Evolutionary conservation across 2,888 invertebrate genomes (phyloP), one percentile per base, ranked within the genome.

Genomic region (Limnephilus auricula): DNA sequence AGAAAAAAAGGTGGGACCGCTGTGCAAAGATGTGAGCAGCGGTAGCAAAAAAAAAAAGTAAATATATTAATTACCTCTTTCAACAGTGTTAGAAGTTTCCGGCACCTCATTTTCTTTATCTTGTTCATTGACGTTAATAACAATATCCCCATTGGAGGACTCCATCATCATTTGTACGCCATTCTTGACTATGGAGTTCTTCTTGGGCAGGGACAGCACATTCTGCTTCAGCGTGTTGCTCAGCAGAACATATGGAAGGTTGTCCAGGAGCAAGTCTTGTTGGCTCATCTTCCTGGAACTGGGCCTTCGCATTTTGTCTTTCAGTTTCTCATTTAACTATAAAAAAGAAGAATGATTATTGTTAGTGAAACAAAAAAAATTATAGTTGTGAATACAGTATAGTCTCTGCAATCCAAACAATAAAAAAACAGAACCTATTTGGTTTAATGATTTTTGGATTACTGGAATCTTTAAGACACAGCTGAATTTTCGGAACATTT

Each of bases 241-340:
- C 30, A 89, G n/a, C 18, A 90, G 37, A 12, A 79, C 65, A 25
- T 40, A 86, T 12, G 90, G 90, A 79, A 83, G 78, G 32, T 90
- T 85, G 32, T 90, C 90, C 83, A 90, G 37, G 37, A 90, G 65
- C 25, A 90, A 40, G 25, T 90, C 84, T 78, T 89, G 89, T 18
- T 30, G 78, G 34, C 82, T 80, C 82, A 37, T 79, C 31, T 79
- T 82, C 10, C 83, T 89, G 50, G 90, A 85, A 5, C 45, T 40
- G 25, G 92, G 92, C 30, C 92, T 80, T 87, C 92, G 79, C 88
- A 86, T 92, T 87, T 92, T 92, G 2, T 80, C 15, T 2, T 32
- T 91, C 37, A 92, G 84, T 83, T 92, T 92, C 78, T 92, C 92
- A 82, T 91, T 92, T 12, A 92, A 40, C 92, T 92, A 85, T 30